Evolutionary conservation across 2,888 invertebrate species (phyloP), one percentile per base, ranked within the genome.

Genomic region (Bruchidius siliquastri): DNA sequence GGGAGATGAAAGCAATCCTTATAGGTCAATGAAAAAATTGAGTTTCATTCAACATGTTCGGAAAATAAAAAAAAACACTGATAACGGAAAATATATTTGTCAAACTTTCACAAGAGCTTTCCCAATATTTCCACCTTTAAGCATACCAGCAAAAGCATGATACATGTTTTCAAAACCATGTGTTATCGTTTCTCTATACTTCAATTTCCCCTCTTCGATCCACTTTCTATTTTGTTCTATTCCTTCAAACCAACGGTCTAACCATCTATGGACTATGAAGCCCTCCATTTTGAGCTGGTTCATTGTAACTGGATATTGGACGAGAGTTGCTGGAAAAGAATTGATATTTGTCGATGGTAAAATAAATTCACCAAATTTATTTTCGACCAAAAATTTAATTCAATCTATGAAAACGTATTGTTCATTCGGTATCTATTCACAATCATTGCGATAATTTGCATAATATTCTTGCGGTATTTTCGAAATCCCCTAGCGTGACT

Each of bases 161-260:
- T 80, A 80, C 79, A 80, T 81, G 75, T 83, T 83, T 76, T 93
- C 92, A 85, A 94, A 94, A 6, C 84, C 84, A 71, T 80, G 86
- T 1, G 92, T 92, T 0, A 91, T 83, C 70, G 92, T 92, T 84
- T 94, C 94, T 76, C 88, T 87, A 81, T 91, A 91, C 80, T 91
- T 90, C n/a, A 94, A 80, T 85, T 93, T 93, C 67, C 93, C 94
- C 86, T 92, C 90, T 70, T 86, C 85, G 74, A 93, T 86, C 91
- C 91, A 92, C 74, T 88, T 84, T 20, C 89, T 81, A 84, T 93
- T 92, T 78, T 91, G 89, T 26, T 88, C 82, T 30, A 92, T 88
- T 1, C 91, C 93, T 84, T 92, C 92, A 22, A 87, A 83, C 90
- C 90, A 92, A 72, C 90, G 87, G 76, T 89, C 85, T 0, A 76